A percentile compares a stretch with the other conserved stretches of the same genome.
Conservation (phyloP, 1,140 invertebrate species). For the Heliothis subflexa region DNA sequence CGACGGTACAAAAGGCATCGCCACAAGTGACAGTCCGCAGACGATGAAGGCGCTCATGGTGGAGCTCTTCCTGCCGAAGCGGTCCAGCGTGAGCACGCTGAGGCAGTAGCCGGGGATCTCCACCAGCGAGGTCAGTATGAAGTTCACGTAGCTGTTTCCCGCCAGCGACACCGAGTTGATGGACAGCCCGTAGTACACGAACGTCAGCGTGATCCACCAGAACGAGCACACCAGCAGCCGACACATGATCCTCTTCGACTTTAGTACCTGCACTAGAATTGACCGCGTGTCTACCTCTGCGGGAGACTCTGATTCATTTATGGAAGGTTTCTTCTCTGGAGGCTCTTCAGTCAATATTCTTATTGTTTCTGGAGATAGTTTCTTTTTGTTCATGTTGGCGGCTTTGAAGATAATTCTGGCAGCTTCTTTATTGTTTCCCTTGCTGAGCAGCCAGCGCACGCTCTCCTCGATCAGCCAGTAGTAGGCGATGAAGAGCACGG, state of each 20-base stretch:
- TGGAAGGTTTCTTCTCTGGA: conserved; percentile 35
- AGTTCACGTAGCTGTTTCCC: conserved; percentile 88
- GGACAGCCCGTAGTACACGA: conserved; percentile 91
- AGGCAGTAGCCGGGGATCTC: conserved; percentile 88
- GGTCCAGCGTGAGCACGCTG: conserved; percentile 83
- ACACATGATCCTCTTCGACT: conserved; percentile 87
- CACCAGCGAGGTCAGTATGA: conserved; percentile 86
- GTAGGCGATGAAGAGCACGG: conserved; percentile 88
- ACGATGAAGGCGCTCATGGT: conserved; percentile 85
- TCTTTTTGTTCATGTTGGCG: conserved; percentile 88
- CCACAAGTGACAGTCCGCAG: conserved; percentile 66
- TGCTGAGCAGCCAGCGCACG: conserved; percentile 86
- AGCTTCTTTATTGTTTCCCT: conserved; percentile 89
- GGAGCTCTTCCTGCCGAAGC: conserved; percentile 87
- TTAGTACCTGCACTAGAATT: conserved; percentile 83
- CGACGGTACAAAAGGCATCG: conserved; percentile 68
- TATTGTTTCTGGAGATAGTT: conserved; percentile 70
- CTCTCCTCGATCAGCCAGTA: conserved; percentile 89
- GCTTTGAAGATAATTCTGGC: conserved; percentile 88
- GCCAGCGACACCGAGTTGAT: conserved; percentile 59
- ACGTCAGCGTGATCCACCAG: conserved; percentile 91
- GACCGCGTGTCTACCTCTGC: conserved; percentile 49
- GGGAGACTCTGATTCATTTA: conserved; percentile 18
- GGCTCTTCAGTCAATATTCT: conserved; percentile 66
- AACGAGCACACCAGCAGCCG: conserved; percentile 89